Evolutionary conservation across 2,797 vertebrate species (phyloP), one percentile per base, ranked within the genome.

Genomic region (Fundulus diaphanus): DNA sequence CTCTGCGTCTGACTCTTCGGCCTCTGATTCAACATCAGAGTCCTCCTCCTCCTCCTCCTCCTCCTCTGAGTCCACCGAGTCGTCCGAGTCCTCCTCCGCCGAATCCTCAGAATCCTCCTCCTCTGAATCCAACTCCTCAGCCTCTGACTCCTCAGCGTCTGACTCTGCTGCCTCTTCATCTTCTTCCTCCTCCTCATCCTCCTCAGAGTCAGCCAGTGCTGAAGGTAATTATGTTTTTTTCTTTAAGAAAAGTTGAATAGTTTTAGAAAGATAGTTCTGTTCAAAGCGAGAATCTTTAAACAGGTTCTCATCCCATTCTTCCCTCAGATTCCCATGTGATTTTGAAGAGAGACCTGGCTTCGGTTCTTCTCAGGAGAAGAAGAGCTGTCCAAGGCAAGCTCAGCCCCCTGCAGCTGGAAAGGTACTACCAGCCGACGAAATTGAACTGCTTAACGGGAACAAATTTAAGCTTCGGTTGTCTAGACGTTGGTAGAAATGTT

Each of bases 301-400:
- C 8, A 18, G 3, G 57, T 49, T 82, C 22, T 27, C 31, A 57
- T 61, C 68, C 52, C 16, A 59, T 74, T 51, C 24, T 72, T 15
- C 4, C 31, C 44, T 76, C 77, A 88, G 90, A 87, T 2, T 2
- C 91, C 78, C 82, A 87, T 2, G 94, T 96, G 79, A 80, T 96
- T 3, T 78, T 93, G 89, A 94, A 95, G 85, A 92, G 95, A 79
- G 94, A 95, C 80, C 78, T 95, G 70, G 94, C 95, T 13, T 79
- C 93, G 22, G 87, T 92, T 76, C 73, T 96, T 71, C 92, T 96
- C 82, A 93, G 93, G 88, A 92, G 90, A 63, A 91, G 89, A 79
- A 93, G 95, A 87, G 92, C 92, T 1, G 86, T 20, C 46, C 85
- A 71, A 35, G 89, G 84, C 70, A 24, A 75, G 5, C 92, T 94